Evolutionary conservation across 2,888 invertebrate species (phyloP).

Genomic region (Diachrysia chrysitis): DNA sequence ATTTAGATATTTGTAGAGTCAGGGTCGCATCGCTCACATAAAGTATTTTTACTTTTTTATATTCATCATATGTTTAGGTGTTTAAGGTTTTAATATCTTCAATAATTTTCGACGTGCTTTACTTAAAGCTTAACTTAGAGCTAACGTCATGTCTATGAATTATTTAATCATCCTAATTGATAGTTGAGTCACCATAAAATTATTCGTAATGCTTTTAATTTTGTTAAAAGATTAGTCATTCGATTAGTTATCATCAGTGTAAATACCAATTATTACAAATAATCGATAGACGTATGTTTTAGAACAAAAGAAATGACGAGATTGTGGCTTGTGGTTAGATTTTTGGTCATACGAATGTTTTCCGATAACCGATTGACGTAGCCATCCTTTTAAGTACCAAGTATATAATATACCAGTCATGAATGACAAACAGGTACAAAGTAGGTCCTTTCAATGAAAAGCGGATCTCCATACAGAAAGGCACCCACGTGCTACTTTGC

Average conservation of each 20-base stretch:
- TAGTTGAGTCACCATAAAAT: no score
- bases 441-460: constrained; percentile 35
- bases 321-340: neutral
- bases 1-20: no score
- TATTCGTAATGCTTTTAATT: neutral
- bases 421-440: constrained; percentile 40
- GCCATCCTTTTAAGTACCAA: neutral
- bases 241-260: neutral
- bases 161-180: no score
- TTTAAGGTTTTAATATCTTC: no score
- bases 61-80: no score
- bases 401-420: constrained; percentile 29
- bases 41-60: no score
- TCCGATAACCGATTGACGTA: neutral
- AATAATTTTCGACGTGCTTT: no score
- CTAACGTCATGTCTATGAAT: no score
- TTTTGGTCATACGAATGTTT: neutral
- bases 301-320: neutral
- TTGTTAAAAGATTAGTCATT: neutral
- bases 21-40: no score
- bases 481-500: constrained; percentile 33
- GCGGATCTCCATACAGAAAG: constrained; percentile 45
- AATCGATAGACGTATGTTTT: neutral
- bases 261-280: neutral
- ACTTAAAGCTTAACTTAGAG: no score